Evolutionary conservation across 2,113 vertebrate species (phyloP).

Genomic region (Pelecanoides urinatrix): DNA sequence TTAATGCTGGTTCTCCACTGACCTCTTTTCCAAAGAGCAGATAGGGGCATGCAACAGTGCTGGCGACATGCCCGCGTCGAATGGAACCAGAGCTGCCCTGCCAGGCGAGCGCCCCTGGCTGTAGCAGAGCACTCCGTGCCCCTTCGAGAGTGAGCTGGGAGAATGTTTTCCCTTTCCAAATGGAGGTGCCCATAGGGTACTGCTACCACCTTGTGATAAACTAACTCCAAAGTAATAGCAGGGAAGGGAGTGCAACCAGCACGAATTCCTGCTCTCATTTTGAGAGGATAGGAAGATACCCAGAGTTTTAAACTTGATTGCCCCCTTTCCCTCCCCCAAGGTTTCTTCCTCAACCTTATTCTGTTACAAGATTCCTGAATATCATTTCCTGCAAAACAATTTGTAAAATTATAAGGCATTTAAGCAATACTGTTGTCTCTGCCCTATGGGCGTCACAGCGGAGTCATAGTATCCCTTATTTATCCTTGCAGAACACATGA

Average conservation of each 20-base stretch:
- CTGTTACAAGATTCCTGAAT: neutral
- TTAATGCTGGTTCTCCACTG: neutral
- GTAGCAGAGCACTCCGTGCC: neutral
- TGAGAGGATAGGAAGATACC: neutral
- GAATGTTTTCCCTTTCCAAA: neutral
- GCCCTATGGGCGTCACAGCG: neutral
- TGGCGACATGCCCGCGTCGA: rapidly evolving
- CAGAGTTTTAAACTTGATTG: neutral
- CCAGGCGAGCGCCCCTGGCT: neutral
- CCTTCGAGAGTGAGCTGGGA: neutral
- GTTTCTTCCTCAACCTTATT: neutral
- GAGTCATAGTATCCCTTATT: neutral
- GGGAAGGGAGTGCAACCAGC: neutral
- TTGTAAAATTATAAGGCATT: neutral
- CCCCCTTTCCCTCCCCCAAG: neutral
- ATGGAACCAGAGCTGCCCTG: neutral
- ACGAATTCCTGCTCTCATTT: neutral
- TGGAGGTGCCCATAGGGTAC: neutral
- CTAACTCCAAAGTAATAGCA: neutral
- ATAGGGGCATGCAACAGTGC: neutral
- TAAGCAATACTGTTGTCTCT: neutral
- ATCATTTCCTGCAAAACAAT: neutral
- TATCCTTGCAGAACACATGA: neutral
- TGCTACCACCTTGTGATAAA: neutral
- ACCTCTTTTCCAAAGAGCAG: neutral